Base-by-base conservation (phyloP, 2,797 vertebrate species). In the Synaphobranchus kaupii region DNA sequence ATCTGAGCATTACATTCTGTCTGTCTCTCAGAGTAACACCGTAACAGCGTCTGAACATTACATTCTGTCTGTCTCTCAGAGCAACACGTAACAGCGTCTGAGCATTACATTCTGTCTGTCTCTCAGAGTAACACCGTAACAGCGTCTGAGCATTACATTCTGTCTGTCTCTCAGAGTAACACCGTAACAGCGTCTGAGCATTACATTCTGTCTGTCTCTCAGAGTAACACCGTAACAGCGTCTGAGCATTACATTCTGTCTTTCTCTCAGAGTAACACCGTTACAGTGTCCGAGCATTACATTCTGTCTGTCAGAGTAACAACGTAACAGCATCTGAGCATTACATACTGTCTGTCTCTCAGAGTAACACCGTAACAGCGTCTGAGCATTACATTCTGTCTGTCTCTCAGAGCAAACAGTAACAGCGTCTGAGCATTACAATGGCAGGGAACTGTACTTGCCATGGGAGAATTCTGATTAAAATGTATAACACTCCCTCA, bases 371-470 rank as follows among this genome's bases (percentile, higher is more conserved):
- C 73, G 31, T 28, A 28, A 28, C 20, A 85, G 47, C n/a, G 71
- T 39, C 71, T 47, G 66, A 28, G 66, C 84, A 34, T 54, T 88
- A 39, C 39, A 2, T 39, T 39, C 39, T 39, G 39, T 39, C 39
- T 39, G 39, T 39, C 39, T 39, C 39, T 39, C 39, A 39, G 1
- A 39, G 39, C 3, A 39, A 39, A 39, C 47, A 85, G 31, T 28
- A 28, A n/a, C 20, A 85, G 47, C n/a, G 71, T 39, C 71, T 47
- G 66, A 28, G 66, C 84, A 34, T 54, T 78, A 88, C 66, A 83
- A 86, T 86, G 60, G 5, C 60, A 1, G 6, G 8, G 60, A 66
- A 66, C 60, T 66, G 60, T n/a, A n/a, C 25, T 22, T n/a, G 22
- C 60, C 60, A 66, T 6, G 60, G 4, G 60, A 80, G 22, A 80